A percentile compares a stretch with the other conserved stretches of the same genome.
Evolutionary conservation across 1,140 invertebrate genomes (phyloP).

Genomic region (Protaetia brevitarsis): DNA sequence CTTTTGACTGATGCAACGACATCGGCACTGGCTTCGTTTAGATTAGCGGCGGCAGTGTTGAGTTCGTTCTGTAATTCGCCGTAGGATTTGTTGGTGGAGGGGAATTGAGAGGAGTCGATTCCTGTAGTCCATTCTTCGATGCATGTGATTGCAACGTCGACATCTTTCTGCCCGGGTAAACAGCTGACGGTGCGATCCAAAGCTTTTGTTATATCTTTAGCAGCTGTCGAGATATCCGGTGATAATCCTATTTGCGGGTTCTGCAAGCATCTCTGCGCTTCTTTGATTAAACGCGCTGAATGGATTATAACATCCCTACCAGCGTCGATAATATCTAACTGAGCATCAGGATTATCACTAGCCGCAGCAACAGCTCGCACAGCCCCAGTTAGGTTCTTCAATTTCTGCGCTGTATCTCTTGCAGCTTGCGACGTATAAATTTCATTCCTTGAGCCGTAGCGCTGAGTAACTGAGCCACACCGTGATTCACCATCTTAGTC

Average conservation of each 20-base stretch:
- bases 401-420: constrained; percentile 71
- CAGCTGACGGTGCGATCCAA: constrained; percentile 71
- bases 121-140: constrained; percentile 75
- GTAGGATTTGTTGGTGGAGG: constrained; percentile 69
- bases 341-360: constrained; percentile 59
- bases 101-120: constrained; percentile 70
- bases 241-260: constrained; percentile 59
- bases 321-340: constrained; percentile 65
- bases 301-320: constrained; percentile 77
- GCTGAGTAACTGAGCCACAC: constrained; percentile 22
- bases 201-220: constrained; percentile 55
- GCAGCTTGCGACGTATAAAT: constrained; percentile 80
- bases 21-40: constrained; percentile 79
- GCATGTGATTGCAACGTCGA: constrained; percentile 79
- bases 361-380: constrained; percentile 70
- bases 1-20: constrained; percentile 69
- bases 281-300: constrained; percentile 73
- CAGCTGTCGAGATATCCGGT: constrained; percentile 58
- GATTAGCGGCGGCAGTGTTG: constrained; percentile 72
- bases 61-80: constrained; percentile 83
- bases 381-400: constrained; percentile 57
- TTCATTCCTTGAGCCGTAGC: constrained; percentile 53
- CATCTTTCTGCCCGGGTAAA: constrained; percentile 84
- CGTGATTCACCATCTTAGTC: constrained; percentile 63
- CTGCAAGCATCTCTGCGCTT: constrained; percentile 66